Evolutionary conservation across 2,113 vertebrate genomes (phyloP).

Genomic region (Atractosteus spatula): DNA sequence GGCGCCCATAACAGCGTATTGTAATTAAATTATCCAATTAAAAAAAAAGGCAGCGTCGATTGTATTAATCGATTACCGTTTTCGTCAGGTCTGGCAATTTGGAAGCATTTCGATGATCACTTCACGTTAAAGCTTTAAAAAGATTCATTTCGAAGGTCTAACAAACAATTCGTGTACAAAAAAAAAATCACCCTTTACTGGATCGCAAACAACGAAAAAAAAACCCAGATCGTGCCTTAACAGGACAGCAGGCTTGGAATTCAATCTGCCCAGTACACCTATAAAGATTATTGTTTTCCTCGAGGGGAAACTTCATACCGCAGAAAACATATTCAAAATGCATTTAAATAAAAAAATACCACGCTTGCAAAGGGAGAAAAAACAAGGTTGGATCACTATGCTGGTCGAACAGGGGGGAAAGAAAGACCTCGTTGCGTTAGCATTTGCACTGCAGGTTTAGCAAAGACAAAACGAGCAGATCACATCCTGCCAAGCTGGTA

Average conservation of each 20-base stretch:
- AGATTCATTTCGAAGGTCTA: too few species aligned
- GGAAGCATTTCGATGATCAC: neutral
- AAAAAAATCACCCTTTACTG: neutral
- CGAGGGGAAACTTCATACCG: neutral
- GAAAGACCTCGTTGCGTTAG: neutral
- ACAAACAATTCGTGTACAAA: neutral
- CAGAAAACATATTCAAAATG: too few species aligned
- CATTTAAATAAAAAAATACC: too few species aligned
- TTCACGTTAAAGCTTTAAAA: neutral
- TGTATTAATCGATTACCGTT: slow-evolving; percentile 1
- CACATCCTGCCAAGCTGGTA: slow-evolving; percentile 39
- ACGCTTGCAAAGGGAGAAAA: neutral
- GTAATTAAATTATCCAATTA: slow-evolving; percentile 14
- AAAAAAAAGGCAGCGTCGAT: neutral
- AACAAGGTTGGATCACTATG: too few species aligned
- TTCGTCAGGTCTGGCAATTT: neutral
- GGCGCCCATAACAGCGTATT: slow-evolving; percentile 2
- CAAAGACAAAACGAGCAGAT: neutral
- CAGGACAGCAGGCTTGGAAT: neutral
- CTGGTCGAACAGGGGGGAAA: neutral
- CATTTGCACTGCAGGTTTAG: slow-evolving; percentile 5
- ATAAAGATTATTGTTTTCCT: neutral
- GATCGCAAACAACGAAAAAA: neutral
- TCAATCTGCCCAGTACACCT: neutral
- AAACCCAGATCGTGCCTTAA: neutral